Base-by-base conservation (phyloP, 2,113 vertebrate genomes). In the Rynchops niger region DNA sequence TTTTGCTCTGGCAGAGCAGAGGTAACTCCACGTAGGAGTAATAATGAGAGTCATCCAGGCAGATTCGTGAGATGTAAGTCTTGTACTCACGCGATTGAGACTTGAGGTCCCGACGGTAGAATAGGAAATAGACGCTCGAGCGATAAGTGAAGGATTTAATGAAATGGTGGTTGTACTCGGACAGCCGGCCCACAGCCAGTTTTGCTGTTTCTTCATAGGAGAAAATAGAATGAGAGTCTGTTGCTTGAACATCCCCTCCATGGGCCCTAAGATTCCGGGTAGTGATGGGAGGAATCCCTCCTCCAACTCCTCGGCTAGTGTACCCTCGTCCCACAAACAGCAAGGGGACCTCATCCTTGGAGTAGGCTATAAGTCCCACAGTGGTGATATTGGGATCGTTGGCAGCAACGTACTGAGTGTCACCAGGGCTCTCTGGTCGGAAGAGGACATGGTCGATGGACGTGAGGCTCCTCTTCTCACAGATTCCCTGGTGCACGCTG, bases 131-230 rank as follows among this genome's bases (percentile, higher is more conserved):
- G 59, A 99, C 99, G 0, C 98, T 99, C 2, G 98, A 97, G 25
- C 98, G 98, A 2, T 97, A 99, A 13, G 98, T 98, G 12, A 99
- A 99, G 8, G 99, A 98, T 6, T 99, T 98, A 40, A 99, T 98
- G 38, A 99, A 99, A 93, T 99, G 99, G 92, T 99, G 99, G 98
- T 99, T 99, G 22, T 99, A 99, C 91, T 99, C 99, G 0, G 99
- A 99, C 19, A 99, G 99, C 27, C 99, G 98, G 38, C 99, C 99
- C 21, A 99, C 99, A 0, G 99, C 99, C 84, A 99, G 89, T 93
- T 99, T 99, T 66, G 99, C 99, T 0, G 99, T 99, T 96, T 99
- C 99, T 95, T 99, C 99, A 1, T 99, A 99, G 73, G 99, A 99
- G 97, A 99, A 99, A 93, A 99, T 98, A 7, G 99, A 99, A 52